Conservation (phyloP, 2,797 vertebrate genomes). For the Cyprinodon diabolis region DNA sequence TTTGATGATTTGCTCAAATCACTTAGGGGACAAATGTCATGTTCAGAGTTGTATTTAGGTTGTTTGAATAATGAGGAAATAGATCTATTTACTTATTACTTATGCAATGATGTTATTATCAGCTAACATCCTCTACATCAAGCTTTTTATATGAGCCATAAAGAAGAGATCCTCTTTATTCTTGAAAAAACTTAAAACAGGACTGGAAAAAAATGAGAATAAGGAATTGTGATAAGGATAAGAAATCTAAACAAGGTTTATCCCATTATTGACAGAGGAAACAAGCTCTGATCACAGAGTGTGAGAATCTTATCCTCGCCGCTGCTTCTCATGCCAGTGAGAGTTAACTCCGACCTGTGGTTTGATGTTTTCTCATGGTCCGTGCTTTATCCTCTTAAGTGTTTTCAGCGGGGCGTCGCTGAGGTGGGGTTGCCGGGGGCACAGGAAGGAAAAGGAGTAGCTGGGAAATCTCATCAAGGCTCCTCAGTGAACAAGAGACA, state of each 20-base stretch:
- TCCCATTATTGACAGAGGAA: slow-evolving; percentile 9
- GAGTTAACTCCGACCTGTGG: slow-evolving; percentile 17
- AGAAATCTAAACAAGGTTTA: background rate
- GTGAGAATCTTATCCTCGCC: slow-evolving; percentile 6
- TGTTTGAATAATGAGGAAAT: too few relatives aligned
- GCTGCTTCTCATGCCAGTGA: slow-evolving; percentile 2
- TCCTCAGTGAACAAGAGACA: slow-evolving; percentile 68
- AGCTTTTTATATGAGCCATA: background rate
- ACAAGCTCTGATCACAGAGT: background rate
- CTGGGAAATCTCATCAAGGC: slow-evolving; percentile 76
- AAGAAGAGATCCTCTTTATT: background rate
- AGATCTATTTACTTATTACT: too few relatives aligned
- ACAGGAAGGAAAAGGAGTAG: slow-evolving; percentile 83
- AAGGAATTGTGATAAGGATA: background rate
- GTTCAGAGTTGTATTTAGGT: too few relatives aligned
- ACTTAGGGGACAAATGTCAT: too few relatives aligned
- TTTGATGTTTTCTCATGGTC: slow-evolving; percentile 54
- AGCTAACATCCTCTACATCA: too few relatives aligned
- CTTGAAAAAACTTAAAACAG: background rate
- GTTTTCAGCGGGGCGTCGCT: slow-evolving; percentile 48
- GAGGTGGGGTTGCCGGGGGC: slow-evolving; percentile 56
- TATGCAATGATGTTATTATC: too few relatives aligned
- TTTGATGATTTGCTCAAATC: too few relatives aligned
- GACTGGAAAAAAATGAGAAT: background rate
- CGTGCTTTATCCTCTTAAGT: slow-evolving; percentile 61